Percentiles rank a stretch among this genome's conserved stretches.
phyloP scores from a whole-genome alignment of 2,113 vertebrate genomes.

The Cinclus cinclus region DNA sequence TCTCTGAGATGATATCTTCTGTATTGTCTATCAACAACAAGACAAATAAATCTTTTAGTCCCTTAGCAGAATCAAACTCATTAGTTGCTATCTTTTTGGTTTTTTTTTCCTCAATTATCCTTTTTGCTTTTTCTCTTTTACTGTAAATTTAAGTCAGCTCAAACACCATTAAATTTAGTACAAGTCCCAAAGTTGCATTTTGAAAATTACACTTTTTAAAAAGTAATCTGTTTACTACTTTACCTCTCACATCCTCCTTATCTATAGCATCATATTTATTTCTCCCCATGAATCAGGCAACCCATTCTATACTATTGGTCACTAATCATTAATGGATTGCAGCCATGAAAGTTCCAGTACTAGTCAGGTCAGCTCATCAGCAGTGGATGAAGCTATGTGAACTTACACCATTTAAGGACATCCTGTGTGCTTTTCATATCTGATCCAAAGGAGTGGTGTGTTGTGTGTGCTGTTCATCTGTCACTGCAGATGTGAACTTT shows the following conservation, averaged over 20 bases:
- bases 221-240: neutral
- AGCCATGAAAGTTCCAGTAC: neutral
- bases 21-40: neutral
- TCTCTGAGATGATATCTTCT: neutral
- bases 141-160: neutral
- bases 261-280: neutral
- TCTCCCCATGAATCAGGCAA: neutral
- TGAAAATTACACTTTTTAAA: neutral
- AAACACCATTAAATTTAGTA: neutral
- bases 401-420: neutral
- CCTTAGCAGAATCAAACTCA: neutral
- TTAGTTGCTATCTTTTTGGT: neutral
- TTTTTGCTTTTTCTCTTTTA: neutral
- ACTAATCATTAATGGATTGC: neutral
- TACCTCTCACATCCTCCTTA: neutral
- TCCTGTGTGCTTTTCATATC: neutral
- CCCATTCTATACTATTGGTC: neutral
- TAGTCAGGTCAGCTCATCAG: neutral
- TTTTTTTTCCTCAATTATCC: neutral
- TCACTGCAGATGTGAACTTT: neutral
- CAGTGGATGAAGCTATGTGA: neutral
- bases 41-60: neutral
- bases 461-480: neutral
- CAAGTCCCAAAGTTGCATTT: neutral
- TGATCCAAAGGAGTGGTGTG: neutral